Percentiles rank a stretch among this genome's conserved stretches.
These are phyloP conservation scores for Excalfactoria chinensis DNA, from an alignment of 2,113 vertebrate species.

Conservation along the genomic window DNA sequence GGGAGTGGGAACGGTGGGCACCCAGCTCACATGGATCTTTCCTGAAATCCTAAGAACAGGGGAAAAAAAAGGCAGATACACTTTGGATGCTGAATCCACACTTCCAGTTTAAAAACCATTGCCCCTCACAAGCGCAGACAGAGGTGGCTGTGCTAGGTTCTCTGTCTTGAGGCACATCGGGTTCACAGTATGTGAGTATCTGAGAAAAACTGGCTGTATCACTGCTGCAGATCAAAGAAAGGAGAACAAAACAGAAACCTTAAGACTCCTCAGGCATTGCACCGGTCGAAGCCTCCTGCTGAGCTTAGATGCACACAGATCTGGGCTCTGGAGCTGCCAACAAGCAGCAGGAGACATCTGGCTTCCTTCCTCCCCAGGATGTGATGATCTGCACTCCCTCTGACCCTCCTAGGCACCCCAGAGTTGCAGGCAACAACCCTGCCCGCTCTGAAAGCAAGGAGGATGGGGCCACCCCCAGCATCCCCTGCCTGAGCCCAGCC, in stretches of 20 bases:
- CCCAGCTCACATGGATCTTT: not conserved
- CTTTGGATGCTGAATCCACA: not conserved
- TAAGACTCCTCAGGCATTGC: not conserved
- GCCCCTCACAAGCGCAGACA: too few species aligned
- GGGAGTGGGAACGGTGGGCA: not conserved
- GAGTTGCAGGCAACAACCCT: not conserved
- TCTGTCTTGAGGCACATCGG: not conserved
- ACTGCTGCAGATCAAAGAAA: not conserved
- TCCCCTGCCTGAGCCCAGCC: not conserved
- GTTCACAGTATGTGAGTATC: too few species aligned
- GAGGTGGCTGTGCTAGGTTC: not conserved
- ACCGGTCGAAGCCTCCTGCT: not conserved
- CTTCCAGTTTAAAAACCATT: not conserved
- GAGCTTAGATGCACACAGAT: not conserved
- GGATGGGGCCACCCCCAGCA: not conserved
- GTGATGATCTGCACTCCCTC: accelerated
- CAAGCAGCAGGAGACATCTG: accelerated
- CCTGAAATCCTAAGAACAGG: not conserved
- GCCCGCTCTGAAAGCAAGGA: not conserved
- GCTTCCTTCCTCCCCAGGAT: accelerated
- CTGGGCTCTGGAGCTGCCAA: not conserved
- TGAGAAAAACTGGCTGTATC: not conserved
- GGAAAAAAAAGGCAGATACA: too few species aligned
- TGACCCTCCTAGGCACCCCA: accelerated
- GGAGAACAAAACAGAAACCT: not conserved